Evolutionary conservation across 2,797 vertebrate genomes (phyloP), one percentile per base, ranked within the genome.

Genomic region (Alauda arvensis): DNA sequence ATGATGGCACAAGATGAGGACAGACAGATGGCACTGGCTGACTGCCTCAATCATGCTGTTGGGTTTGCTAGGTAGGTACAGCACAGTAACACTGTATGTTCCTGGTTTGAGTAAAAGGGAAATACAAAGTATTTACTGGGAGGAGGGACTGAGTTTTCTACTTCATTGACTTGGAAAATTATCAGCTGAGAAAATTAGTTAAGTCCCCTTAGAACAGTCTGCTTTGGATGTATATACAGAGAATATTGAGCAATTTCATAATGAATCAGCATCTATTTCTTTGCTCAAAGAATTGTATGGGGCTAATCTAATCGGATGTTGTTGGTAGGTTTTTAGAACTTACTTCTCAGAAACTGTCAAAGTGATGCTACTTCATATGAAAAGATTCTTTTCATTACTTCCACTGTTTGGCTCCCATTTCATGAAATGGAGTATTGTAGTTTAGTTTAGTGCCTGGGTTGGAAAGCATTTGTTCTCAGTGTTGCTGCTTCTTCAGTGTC

Each of bases 31-130:
- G 97, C 96, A 31, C 96, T 99, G 56, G 98, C 98, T 18, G 99
- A 99, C 95, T 99, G 98, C 63, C 98, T 99, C 87, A 98, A 98
- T 96, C 99, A 99, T 45, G 98, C 99, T 2, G 98, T 99, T 82
- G 98, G 99, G 43, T 99, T 99, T 91, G 99, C 98, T 96, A 99
- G 98, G 98, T 98, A 94, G 66, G 91, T 71, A 26, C 57, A 80
- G 56, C 74, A 60, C 49, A 39, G 55, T 42, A 65, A 62, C 21
- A 40, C 9, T 79, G 29, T 55, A 24, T 31, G 5, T 77, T 81
- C 83, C 63, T 66, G 45, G 10, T 72, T 69, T 62, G 49, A 80
- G 48, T 80, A 87, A 87, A 91, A 72, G 25, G 42, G 52, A 72
- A 80, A 42, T 33, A 31, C 1, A 37, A 70, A 82, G 23, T 37